Base-by-base conservation (phyloP, 2,113 vertebrate species). In the Laticauda laticaudata region DNA sequence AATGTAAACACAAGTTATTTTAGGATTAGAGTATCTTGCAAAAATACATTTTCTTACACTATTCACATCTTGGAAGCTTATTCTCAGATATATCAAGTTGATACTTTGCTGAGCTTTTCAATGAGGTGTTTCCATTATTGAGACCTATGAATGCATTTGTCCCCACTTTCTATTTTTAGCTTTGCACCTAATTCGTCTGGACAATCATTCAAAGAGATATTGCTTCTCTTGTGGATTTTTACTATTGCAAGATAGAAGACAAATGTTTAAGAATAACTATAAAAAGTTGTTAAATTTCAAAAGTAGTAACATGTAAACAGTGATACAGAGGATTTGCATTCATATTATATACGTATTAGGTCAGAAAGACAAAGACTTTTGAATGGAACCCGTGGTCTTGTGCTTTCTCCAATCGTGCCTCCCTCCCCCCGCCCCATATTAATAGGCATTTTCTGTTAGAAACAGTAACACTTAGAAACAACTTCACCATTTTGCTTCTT, bases 221-320 rank as follows among this genome's bases (percentile, higher is more conserved):
- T 97, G 97, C 98, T 98, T 96, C 96, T 95, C 95, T 95, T 96
- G 95, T 96, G 97, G 97, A 91, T 97, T 98, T 81, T 97, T 98
- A 97, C 98, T 98, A 98, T 98, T 98, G 98, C 97, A 97, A 97
- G 96, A 97, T 96, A 97, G 97, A 97, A 98, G 98, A 98, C 96
- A 98, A 98, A 98, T 96, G 97, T 95, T 97, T 97, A 96, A 97
- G 98, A 95, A 98, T 98, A 97, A 95, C 97, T 99, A 99, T 97
- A 99, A 99, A 99, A 99, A 99, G 98, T 98, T 98, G 98, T 97
- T 97, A 98, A 98, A 97, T 98, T 98, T 99, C 99, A 98, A 99
- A 99, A 98, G 98, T 97, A 96, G 98, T 97, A 97, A 98, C 97
- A 97, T 99, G 98, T 99, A 99, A 99, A 99, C 99, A 98, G 98